phyloP scores from a whole-genome alignment of 2,113 vertebrate species.

The Chinchilla lanigera region DNA sequence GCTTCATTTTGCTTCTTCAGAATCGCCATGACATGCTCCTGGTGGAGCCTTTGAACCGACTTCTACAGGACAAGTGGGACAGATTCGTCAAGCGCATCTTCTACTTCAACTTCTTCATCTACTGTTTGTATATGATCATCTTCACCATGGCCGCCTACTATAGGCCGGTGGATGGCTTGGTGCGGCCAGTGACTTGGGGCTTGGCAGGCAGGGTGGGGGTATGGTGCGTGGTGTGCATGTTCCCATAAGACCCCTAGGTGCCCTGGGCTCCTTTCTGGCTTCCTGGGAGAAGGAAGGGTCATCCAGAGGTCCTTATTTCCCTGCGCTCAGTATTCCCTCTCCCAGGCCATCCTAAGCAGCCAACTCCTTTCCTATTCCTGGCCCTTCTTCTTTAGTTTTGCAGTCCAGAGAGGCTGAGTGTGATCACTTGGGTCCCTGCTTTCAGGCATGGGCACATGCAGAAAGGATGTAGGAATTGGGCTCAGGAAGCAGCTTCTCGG shows the following conservation, averaged over 20 bases:
- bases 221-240: background rate
- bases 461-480: background rate
- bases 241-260: background rate
- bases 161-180: slow-evolving; percentile 85
- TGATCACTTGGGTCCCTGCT: background rate
- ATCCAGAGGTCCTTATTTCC: background rate
- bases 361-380: background rate
- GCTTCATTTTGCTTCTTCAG: slow-evolving; percentile 81
- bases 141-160: slow-evolving; percentile 93
- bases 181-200: background rate
- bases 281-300: background rate
- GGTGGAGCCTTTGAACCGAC: slow-evolving; percentile 92
- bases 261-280: background rate
- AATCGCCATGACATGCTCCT: slow-evolving; percentile 97
- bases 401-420: background rate
- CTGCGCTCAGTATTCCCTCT: background rate
- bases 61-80: slow-evolving; percentile 97
- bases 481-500: background rate
- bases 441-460: background rate
- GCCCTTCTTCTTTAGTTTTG: background rate
- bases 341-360: background rate
- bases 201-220: background rate
- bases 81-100: slow-evolving; percentile 92
- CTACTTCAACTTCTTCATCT: slow-evolving; percentile 92
- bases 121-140: slow-evolving; percentile 91